Evolutionary conservation across 2,797 vertebrate species (phyloP).

Genomic region (Syndactyla subalaris): DNA sequence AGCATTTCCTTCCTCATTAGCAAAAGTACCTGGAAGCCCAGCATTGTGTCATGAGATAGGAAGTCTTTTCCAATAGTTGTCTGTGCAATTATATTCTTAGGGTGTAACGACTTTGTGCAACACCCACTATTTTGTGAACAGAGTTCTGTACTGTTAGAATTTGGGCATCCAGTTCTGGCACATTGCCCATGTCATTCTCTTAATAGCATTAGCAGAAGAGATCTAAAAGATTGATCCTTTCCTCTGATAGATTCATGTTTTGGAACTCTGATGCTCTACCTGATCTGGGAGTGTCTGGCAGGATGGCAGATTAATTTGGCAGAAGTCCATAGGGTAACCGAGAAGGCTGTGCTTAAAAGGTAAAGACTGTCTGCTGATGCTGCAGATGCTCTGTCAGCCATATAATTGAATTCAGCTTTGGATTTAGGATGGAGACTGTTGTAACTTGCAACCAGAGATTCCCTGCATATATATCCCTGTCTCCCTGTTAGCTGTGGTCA

Average conservation of each 20-base stretch:
- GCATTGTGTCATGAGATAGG: constrained; percentile 60
- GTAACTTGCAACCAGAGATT: background rate
- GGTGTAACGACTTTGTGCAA: background rate
- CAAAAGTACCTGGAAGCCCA: constrained; percentile 44
- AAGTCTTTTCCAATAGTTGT: constrained; percentile 41
- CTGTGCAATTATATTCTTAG: background rate
- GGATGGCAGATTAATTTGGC: constrained; percentile 23
- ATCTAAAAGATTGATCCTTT: constrained; percentile 41
- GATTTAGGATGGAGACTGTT: constrained; percentile 14
- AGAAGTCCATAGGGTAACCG: background rate
- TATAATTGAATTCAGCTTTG: constrained; percentile 4
- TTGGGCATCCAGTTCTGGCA: background rate
- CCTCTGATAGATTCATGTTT: constrained; percentile 28
- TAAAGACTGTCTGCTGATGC: constrained; percentile 22
- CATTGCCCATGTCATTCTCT: background rate
- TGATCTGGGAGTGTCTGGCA: constrained; percentile 48
- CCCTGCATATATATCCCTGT: background rate
- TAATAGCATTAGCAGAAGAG: background rate
- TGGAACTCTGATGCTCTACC: background rate
- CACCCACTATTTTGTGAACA: background rate
- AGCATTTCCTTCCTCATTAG: constrained; percentile 70
- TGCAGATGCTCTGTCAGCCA: constrained; percentile 29
- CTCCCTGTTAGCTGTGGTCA: background rate
- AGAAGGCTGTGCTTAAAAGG: constrained; percentile 24
- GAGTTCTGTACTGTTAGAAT: background rate